Evolutionary conservation across 2,888 invertebrate genomes (phyloP).

Genomic region (Yponomeuta cagnagella): DNA sequence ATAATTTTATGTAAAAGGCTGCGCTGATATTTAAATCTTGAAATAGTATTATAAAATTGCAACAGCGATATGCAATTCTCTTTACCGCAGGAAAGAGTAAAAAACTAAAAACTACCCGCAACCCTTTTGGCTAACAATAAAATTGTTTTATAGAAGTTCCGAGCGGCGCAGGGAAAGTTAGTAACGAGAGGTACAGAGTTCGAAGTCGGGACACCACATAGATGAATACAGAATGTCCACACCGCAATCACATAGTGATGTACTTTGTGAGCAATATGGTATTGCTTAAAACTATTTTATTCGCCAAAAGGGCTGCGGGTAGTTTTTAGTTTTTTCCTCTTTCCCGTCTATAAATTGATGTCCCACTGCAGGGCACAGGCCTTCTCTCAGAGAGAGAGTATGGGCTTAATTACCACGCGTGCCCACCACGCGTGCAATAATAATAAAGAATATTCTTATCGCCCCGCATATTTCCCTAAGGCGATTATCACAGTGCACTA

Average conservation of each 20-base stretch:
- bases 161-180: slow-evolving; percentile 33
- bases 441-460: neutral
- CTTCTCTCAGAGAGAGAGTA: too few species aligned
- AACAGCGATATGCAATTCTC: neutral
- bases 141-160: slow-evolving; percentile 36
- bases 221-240: neutral
- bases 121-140: slow-evolving; percentile 36
- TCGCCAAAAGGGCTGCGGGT: slow-evolving; percentile 24
- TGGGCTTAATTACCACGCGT: too few species aligned
- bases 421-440: neutral
- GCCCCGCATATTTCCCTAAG: neutral
- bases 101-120: slow-evolving; percentile 15
- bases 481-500: too few species aligned
- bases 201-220: slow-evolving; percentile 28
- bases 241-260: too few species aligned
- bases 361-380: too few species aligned
- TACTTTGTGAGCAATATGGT: neutral
- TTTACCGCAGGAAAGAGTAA: neutral
- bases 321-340: slow-evolving; percentile 14
- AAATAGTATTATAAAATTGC: neutral
- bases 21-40: too few species aligned
- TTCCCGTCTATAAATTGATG: neutral
- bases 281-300: slow-evolving; percentile 33
- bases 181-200: slow-evolving; percentile 39
- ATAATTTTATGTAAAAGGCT: too few species aligned